phyloP scores from a whole-genome alignment of 1,140 invertebrate species.

The Eupristina koningsbergeri region DNA sequence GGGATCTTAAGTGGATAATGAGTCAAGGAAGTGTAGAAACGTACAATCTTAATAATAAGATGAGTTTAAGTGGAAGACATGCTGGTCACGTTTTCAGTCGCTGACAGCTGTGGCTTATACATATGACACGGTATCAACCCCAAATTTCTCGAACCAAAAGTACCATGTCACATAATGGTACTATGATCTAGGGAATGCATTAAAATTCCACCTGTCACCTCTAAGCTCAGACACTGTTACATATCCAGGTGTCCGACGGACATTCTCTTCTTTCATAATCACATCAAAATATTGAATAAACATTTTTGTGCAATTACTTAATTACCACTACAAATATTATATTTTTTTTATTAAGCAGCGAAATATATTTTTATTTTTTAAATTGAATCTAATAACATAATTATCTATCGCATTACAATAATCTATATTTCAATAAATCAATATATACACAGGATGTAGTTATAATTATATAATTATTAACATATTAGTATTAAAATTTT shows the following conservation, averaged over 20 bases:
- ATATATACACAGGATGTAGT: too few relatives aligned
- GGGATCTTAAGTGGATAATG: constrained; percentile 71
- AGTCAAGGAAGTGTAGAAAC: constrained; percentile 68
- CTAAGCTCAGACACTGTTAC: background rate
- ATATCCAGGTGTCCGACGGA: background rate
- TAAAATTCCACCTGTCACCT: constrained; percentile 68
- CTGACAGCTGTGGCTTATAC: constrained; percentile 74
- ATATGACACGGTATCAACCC: constrained; percentile 73
- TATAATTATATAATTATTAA: too few relatives aligned
- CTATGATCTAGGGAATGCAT: constrained; percentile 69
- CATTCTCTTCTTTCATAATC: background rate
- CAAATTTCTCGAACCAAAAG: constrained; percentile 69
- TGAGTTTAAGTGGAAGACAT: constrained; percentile 64
- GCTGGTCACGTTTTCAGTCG: constrained; percentile 73
- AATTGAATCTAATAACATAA: too few relatives aligned
- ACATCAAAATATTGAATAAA: background rate
- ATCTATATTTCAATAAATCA: too few relatives aligned
- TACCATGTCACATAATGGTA: constrained; percentile 68
- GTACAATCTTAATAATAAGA: constrained; percentile 68
- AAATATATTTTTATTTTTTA: too few relatives aligned
- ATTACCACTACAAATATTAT: background rate
- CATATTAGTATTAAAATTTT: too few relatives aligned
- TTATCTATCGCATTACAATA: too few relatives aligned
- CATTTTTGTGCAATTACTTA: background rate
- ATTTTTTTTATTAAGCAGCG: background rate